Conservation (phyloP, 2,888 invertebrate genomes). For the Ophion ellenae region DNA sequence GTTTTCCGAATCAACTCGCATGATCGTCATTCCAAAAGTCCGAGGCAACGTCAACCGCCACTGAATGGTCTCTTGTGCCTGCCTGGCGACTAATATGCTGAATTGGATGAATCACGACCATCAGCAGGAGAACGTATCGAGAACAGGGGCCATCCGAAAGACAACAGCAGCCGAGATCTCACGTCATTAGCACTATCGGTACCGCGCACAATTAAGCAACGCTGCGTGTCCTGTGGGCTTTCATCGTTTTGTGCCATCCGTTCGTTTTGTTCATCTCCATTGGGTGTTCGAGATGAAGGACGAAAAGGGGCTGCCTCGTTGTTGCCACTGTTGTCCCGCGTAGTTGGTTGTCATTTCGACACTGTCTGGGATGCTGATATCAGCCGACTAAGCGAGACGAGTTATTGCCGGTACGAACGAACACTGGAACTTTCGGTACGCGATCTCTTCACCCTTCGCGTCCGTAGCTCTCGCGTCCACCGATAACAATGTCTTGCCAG, state of each 20-base stretch:
- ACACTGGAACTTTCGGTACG: slow-evolving; percentile 24
- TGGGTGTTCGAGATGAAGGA: background rate
- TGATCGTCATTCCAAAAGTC: too few relatives aligned
- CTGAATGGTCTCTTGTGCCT: background rate
- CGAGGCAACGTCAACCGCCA: too few relatives aligned
- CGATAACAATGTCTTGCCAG: slow-evolving; percentile 51
- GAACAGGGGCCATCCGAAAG: background rate
- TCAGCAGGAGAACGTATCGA: background rate
- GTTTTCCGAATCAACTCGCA: too few relatives aligned
- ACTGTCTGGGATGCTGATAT: slow-evolving; percentile 30
- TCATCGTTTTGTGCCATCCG: slow-evolving; percentile 1
- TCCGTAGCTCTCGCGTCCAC: slow-evolving; percentile 4
- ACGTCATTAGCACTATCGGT: slow-evolving; percentile 6
- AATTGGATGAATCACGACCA: slow-evolving; percentile 10
- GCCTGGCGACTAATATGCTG: background rate
- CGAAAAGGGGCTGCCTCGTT: slow-evolving; percentile 4
- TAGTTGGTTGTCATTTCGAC: slow-evolving; percentile 19
- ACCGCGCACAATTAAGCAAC: slow-evolving; percentile 43
- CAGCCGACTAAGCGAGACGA: slow-evolving; percentile 7
- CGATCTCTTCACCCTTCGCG: slow-evolving; percentile 3
- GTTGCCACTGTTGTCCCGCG: slow-evolving; percentile 4
- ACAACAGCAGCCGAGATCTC: slow-evolving; percentile 23
- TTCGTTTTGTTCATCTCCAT: slow-evolving; percentile 24
- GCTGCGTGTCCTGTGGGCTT: background rate
- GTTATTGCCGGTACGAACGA: slow-evolving; percentile 29